phyloP scores from a whole-genome alignment of 2,797 vertebrate genomes.

The Poeciliopsis presidionis region DNA sequence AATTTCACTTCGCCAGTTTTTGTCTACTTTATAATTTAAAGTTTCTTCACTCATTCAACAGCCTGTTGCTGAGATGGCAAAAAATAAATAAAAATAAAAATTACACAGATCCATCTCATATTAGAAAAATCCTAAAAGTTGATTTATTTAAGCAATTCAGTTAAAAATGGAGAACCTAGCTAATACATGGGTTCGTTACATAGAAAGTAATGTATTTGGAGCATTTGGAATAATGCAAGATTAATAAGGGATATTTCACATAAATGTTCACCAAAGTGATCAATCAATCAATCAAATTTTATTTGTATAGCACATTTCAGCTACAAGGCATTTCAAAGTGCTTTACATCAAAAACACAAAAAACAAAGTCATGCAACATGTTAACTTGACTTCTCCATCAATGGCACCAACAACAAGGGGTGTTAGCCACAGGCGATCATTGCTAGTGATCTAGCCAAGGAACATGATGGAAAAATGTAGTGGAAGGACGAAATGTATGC shows the following conservation, averaged over 20 bases:
- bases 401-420: background rate
- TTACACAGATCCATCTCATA: background rate
- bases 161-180: background rate
- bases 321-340: no score
- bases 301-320: no score
- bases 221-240: background rate
- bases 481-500: background rate
- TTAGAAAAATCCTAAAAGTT: background rate
- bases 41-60: conserved; percentile 5
- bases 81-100: background rate
- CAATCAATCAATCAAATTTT: no score
- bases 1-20: conserved; percentile 15
- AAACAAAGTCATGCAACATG: no score
- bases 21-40: conserved; percentile 15
- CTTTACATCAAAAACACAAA: no score
- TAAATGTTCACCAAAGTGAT: background rate
- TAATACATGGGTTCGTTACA: background rate
- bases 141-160: background rate
- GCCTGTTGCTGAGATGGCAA: background rate
- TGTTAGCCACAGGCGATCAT: background rate
- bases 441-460: background rate
- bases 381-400: background rate
- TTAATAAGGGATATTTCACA: background rate
- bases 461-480: background rate
- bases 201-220: background rate